Conservation (phyloP, 2,888 invertebrate genomes). For the Lathronympha strigana region DNA sequence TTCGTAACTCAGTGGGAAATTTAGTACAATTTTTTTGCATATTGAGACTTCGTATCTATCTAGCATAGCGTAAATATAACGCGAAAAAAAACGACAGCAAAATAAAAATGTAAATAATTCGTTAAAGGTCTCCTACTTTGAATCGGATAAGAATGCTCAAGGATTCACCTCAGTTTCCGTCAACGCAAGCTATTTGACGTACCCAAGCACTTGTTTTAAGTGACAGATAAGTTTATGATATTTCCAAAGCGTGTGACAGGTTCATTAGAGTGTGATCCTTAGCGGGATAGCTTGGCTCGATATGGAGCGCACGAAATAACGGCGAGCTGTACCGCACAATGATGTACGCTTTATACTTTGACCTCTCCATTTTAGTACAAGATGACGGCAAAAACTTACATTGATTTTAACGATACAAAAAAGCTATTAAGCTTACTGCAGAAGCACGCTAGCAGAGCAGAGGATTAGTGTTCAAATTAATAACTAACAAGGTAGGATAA, state of each 20-base stretch:
- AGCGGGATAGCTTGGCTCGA: slow-evolving; percentile 67
- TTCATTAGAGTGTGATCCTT: slow-evolving; percentile 38
- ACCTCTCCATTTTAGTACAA: slow-evolving; percentile 60
- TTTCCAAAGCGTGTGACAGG: slow-evolving; percentile 38
- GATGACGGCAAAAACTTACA: slow-evolving; percentile 60
- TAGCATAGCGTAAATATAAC: no score
- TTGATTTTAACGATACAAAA: slow-evolving; percentile 52
- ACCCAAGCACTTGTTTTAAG: slow-evolving; percentile 30
- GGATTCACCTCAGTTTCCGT: slow-evolving; percentile 6
- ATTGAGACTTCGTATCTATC: no score
- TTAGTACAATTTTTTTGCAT: no score
- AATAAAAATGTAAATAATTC: not conserved
- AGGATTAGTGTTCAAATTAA: slow-evolving; percentile 1
- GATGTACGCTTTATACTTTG: slow-evolving; percentile 61
- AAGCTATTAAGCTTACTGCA: slow-evolving; percentile 8
- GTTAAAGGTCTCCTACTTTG: not conserved
- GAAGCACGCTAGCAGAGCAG: not conserved
- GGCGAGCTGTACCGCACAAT: slow-evolving; percentile 62
- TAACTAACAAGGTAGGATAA: no score
- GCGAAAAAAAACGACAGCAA: no score
- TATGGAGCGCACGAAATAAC: slow-evolving; percentile 74
- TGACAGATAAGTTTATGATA: slow-evolving; percentile 33
- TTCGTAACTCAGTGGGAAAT: no score
- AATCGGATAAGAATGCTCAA: not conserved
- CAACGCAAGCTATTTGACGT: slow-evolving; percentile 18